Evolutionary conservation across 2,888 invertebrate genomes (phyloP).

Genomic region (Spisula solida): DNA sequence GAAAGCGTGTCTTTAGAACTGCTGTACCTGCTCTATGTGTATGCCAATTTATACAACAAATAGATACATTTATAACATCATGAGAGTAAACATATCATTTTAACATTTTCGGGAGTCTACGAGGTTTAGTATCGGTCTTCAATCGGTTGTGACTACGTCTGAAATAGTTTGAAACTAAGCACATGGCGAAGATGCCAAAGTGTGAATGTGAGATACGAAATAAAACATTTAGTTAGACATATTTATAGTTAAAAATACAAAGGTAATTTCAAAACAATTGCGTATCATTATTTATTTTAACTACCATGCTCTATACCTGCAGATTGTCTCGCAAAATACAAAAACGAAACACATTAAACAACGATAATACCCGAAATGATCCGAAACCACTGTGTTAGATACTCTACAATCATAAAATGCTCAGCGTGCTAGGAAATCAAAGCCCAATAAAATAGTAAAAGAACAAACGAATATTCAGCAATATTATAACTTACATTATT

Average conservation of each 20-base stretch:
- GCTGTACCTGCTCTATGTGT: no score
- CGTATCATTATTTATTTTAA: background rate
- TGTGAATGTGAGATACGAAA: no score
- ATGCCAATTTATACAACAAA: no score
- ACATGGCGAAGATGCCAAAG: no score
- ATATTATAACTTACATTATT: background rate
- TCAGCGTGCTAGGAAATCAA: background rate
- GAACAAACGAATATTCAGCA: background rate
- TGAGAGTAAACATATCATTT: no score
- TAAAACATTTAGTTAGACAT: background rate
- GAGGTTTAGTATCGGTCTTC: no score
- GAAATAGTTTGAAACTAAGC: no score
- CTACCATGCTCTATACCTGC: background rate
- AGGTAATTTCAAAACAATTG: background rate
- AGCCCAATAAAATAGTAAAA: background rate
- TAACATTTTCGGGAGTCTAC: no score
- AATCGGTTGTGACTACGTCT: no score
- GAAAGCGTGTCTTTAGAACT: no score
- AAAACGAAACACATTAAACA: background rate
- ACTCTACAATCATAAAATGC: background rate
- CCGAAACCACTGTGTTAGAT: background rate
- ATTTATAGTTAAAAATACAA: no score
- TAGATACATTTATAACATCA: no score
- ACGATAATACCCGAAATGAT: background rate
- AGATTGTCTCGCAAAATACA: background rate